Evolutionary conservation across 2,797 vertebrate genomes (phyloP).

Genomic region (Apogon talboti): DNA sequence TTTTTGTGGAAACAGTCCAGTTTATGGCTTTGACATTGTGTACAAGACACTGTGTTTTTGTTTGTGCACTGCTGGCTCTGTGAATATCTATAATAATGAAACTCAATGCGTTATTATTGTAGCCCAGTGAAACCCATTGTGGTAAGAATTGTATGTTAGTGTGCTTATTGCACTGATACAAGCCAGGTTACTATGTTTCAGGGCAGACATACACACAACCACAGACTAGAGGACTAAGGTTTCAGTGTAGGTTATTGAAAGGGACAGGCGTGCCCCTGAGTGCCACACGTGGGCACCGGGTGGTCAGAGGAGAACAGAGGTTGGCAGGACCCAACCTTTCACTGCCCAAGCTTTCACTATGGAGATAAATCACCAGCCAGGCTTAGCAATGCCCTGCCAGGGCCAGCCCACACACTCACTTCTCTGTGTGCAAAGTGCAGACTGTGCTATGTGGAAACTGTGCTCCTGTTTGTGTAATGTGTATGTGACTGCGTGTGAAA

Average conservation of each 20-base stretch:
- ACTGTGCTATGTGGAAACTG: conserved; percentile 67
- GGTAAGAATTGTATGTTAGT: conserved; percentile 19
- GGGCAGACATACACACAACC: conserved; percentile 15
- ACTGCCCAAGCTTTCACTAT: conserved; percentile 77
- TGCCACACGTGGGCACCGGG: conserved; percentile 75
- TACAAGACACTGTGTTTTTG: conserved; percentile 24
- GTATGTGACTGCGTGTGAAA: conserved; percentile 32
- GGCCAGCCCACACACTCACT: conserved; percentile 73
- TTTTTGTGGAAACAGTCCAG: conserved; percentile 32
- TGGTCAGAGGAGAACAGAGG: conserved; percentile 79
- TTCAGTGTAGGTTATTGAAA: conserved; percentile 77
- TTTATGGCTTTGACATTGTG: conserved; percentile 13
- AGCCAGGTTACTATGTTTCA: conserved; percentile 43
- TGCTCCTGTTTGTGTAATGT: conserved; percentile 29
- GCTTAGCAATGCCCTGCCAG: conserved; percentile 70
- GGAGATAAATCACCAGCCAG: conserved; percentile 78
- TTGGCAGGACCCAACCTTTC: conserved; percentile 79
- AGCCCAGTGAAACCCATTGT: conserved; percentile 20
- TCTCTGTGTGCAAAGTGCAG: conserved; percentile 69
- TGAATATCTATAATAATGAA: conserved; percentile 39
- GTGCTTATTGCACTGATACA: conserved; percentile 29
- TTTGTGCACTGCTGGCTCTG: conserved; percentile 20
- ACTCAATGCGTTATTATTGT: conserved; percentile 32
- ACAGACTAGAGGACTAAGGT: conserved; percentile 60
- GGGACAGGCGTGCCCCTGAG: conserved; percentile 78